Evolutionary conservation across 2,797 vertebrate genomes (phyloP), one percentile per base, ranked within the genome.

Genomic region (Spizella passerina): DNA sequence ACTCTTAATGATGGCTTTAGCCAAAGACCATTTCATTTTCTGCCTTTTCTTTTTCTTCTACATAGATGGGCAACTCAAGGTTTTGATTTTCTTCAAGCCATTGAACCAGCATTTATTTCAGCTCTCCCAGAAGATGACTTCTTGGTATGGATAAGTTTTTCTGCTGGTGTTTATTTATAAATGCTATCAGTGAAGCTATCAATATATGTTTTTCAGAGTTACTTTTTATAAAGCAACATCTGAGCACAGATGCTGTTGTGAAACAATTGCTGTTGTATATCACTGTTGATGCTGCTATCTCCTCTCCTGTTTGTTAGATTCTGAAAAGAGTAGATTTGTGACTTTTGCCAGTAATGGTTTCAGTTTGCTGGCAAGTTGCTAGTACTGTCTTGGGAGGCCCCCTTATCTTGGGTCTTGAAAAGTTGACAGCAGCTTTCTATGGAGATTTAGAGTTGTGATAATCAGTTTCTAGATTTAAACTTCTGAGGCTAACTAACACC

Each of bases 61-160:
- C 46, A 75, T 96, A 99, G 99, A 96, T 99, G 99, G 99, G 99
- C 99, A 59, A 99, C 99, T 86, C 99, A 99, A 97, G 99, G 99
- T 75, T 99, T 99, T 97, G 99, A 99, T 97, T 99, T 99, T 95
- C 99, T 99, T 81, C 99, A 99, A 97, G 99, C 99, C 38, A 99
- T 99, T 27, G 99, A 99, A 93, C 99, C 99, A 60, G 99, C 97
- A 55, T 99, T 99, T 95, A 99, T 99, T 97, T 99, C 99, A 66
- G 99, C 99, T 59, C 97, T 99, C 88, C 99, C 99, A 56, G 99
- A 99, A 96, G 99, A 99, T 60, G 99, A 99, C 96, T 99, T 99
- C 97, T 97, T 99, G 99, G 99, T 99, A 99, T 82, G 97, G 68
- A 66, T 82, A 66, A 78, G 26, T 57, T 95, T 57, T 38, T 92